Percentiles rank a stretch among this genome's conserved stretches.
Conservation (phyloP, 1,140 invertebrate genomes). For the Sesamia nonagrioides region DNA sequence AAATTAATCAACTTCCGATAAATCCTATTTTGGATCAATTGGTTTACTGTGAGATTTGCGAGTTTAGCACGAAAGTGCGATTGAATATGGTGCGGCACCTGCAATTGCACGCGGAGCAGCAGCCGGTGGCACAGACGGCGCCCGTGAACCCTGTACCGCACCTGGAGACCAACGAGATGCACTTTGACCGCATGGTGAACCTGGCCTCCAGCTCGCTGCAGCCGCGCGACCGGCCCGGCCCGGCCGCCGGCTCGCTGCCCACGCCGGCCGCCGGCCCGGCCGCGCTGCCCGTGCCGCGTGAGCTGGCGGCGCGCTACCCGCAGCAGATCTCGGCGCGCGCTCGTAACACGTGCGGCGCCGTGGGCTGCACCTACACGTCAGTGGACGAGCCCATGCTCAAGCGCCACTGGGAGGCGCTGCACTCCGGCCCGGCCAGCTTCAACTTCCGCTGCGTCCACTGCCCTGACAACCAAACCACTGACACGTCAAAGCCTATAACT, state of each 20-base stretch:
- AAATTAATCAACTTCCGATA: constrained; percentile 89
- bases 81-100: constrained; percentile 92
- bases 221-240: constrained; percentile 75
- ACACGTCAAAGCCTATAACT: constrained; percentile 70
- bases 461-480: constrained; percentile 75
- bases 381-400: constrained; percentile 91
- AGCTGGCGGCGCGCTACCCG: constrained; percentile 82
- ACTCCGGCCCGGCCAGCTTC: constrained; percentile 88
- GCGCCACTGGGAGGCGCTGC: constrained; percentile 91
- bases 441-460: constrained; percentile 92
- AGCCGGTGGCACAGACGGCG: constrained; percentile 89
- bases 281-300: constrained; percentile 56
- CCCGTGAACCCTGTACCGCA: constrained; percentile 94
- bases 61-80: constrained; percentile 92
- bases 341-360: constrained; percentile 91
- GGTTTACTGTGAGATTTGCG: constrained; percentile 90
- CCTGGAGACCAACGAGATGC: constrained; percentile 92
- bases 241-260: constrained; percentile 88
- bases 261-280: constrained; percentile 56
- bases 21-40: constrained; percentile 90
- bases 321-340: constrained; percentile 90
- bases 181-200: constrained; percentile 95
- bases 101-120: constrained; percentile 89
- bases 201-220: constrained; percentile 91
- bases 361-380: constrained; percentile 91